A percentile compares a stretch with the other conserved stretches of the same genome.
Conservation (phyloP, 2,113 vertebrate genomes). For the Sinocyclocheilus anshuiensis region DNA sequence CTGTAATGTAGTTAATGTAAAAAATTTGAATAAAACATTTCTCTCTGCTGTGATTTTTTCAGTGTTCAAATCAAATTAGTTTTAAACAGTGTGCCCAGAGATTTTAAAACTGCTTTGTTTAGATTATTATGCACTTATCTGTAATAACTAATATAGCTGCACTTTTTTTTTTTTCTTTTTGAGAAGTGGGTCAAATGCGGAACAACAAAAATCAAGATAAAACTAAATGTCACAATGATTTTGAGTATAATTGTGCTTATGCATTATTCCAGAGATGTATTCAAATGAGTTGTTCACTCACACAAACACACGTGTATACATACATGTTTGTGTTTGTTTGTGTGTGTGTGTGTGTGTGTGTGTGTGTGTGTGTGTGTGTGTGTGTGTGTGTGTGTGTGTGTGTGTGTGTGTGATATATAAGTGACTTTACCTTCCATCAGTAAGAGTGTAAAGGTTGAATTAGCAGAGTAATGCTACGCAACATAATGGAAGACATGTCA, state of each 20-base stretch:
- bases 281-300: constrained; percentile 42
- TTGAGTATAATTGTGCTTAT: constrained; percentile 55
- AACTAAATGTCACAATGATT: constrained; percentile 68
- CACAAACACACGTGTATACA: too few relatives aligned
- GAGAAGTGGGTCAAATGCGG: constrained; percentile 1
- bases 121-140: not conserved
- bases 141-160: constrained; percentile 32
- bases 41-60: too few relatives aligned
- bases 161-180: not conserved
- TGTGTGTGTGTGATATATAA: too few relatives aligned
- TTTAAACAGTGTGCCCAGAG: not conserved
- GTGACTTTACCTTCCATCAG: too few relatives aligned
- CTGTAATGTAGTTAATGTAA: not conserved
- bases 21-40: not conserved
- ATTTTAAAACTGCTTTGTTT: constrained; percentile 44
- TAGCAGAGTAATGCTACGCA: too few relatives aligned
- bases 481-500: too few relatives aligned
- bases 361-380: too few relatives aligned
- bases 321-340: too few relatives aligned
- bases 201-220: constrained; percentile 57
- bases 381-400: too few relatives aligned
- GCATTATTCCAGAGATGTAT: constrained; percentile 61
- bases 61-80: not conserved
- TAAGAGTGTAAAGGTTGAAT: too few relatives aligned
- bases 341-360: too few relatives aligned